Conservation (phyloP, 2,113 vertebrate genomes). For the Pomatostomus ruficeps region DNA sequence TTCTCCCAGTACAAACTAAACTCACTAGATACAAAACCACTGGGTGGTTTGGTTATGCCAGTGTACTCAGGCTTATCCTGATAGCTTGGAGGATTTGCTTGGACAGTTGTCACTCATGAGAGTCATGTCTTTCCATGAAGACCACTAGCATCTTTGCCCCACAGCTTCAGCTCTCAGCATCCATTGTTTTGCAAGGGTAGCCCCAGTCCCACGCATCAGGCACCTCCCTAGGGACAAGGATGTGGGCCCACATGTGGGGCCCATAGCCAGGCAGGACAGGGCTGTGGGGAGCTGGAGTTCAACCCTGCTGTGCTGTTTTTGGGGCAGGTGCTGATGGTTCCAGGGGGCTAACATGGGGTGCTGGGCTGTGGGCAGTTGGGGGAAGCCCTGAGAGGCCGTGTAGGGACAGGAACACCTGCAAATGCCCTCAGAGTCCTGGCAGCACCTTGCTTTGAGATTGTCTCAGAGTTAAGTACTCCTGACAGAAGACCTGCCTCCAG, state of each 20-base stretch:
- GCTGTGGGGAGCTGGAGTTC: neutral
- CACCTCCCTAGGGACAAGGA: neutral
- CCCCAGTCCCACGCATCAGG: accelerated
- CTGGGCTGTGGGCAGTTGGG: accelerated
- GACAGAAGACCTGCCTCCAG: neutral
- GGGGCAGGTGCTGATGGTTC: neutral
- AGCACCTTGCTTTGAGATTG: neutral
- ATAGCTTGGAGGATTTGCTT: neutral
- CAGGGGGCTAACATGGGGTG: accelerated
- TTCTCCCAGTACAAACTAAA: neutral
- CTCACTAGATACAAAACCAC: neutral
- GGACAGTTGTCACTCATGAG: neutral
- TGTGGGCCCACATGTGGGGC: accelerated
- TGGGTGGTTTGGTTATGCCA: neutral
- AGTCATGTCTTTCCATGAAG: neutral
- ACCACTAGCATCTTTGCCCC: accelerated
- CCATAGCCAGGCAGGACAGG: neutral
- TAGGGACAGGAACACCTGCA: neutral
- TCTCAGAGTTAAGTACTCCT: neutral
- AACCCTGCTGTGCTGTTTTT: accelerated
- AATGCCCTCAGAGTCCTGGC: neutral
- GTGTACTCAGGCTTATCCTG: neutral
- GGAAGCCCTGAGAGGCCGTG: accelerated
- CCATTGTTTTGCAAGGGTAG: too few species aligned
- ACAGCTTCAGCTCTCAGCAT: neutral